phyloP scores from a whole-genome alignment of 2,797 vertebrate species.

The Acipenser ruthenus region DNA sequence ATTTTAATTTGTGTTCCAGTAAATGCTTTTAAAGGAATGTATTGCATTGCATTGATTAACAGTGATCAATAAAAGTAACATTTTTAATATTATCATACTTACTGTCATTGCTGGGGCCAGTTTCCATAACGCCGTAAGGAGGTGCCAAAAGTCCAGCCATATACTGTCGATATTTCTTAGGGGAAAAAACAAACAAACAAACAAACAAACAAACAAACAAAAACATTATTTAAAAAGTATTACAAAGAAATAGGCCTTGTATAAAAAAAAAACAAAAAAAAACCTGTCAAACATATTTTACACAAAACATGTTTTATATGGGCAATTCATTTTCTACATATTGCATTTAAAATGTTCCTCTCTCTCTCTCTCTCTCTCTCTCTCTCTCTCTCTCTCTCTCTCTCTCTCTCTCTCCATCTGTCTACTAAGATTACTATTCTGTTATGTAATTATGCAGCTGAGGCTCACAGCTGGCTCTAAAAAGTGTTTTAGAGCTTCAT shows the following conservation, averaged over 20 bases:
- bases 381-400: neutral
- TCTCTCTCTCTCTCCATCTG: neutral
- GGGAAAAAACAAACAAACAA: conserved; percentile 39
- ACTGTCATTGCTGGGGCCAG: conserved; percentile 78
- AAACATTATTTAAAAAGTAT: too few species aligned
- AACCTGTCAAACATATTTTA: too few species aligned
- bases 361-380: neutral
- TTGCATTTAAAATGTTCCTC: neutral
- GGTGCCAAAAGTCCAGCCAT: conserved; percentile 93
- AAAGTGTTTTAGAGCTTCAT: conserved; percentile 3
- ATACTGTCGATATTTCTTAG: conserved; percentile 85
- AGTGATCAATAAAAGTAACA: too few species aligned
- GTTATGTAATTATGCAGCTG: conserved; percentile 21
- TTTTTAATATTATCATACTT: conserved; percentile 47
- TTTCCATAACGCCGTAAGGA: conserved; percentile 96
- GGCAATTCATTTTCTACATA: too few species aligned
- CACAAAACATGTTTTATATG: too few species aligned
- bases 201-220: conserved; percentile 4
- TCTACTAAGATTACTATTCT: conserved; percentile 10
- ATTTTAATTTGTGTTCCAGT: too few species aligned
- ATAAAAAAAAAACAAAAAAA: too few species aligned
- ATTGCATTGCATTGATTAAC: too few species aligned
- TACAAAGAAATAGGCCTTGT: too few species aligned
- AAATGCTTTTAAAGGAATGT: too few species aligned
- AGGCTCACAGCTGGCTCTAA: conserved; percentile 22